Evolutionary conservation across 2,797 vertebrate species (phyloP).

Genomic region (Acanthurus leucopareius): DNA sequence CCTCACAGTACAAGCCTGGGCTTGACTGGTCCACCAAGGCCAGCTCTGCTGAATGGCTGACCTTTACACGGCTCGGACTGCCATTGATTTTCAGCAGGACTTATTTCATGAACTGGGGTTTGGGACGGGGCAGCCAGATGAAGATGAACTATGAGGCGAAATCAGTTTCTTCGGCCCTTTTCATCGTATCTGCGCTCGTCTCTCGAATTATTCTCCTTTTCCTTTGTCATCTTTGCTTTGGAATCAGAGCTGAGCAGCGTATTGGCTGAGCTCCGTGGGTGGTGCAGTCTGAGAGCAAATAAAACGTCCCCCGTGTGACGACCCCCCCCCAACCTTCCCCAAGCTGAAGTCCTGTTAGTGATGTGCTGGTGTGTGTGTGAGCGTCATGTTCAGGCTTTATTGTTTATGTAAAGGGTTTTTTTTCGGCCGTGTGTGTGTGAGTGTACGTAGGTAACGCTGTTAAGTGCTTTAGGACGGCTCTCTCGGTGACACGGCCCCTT

Average conservation of each 20-base stretch:
- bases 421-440: constrained; percentile 15
- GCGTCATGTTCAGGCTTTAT: constrained; percentile 33
- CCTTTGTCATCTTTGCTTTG: constrained; percentile 60
- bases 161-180: constrained; percentile 82
- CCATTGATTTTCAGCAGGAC: constrained; percentile 90
- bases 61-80: constrained; percentile 85
- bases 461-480: constrained; percentile 66
- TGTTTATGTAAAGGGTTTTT: constrained; percentile 42
- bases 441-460: constrained; percentile 63
- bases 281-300: constrained; percentile 65
- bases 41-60: constrained; percentile 84
- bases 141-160: constrained; percentile 89
- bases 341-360: constrained; percentile 45
- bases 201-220: constrained; percentile 48
- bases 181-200: constrained; percentile 60
- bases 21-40: constrained; percentile 84
- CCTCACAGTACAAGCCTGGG: constrained; percentile 83
- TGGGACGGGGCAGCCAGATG: constrained; percentile 86
- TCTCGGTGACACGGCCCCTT: constrained; percentile 67
- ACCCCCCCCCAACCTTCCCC: constrained; percentile 19
- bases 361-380: constrained; percentile 35
- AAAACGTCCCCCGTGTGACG: constrained; percentile 58
- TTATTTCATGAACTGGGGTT: constrained; percentile 89
- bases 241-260: constrained; percentile 44
- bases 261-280: constrained; percentile 53